Base-by-base conservation (phyloP, 2,113 vertebrate species). In the Rhabdomys dilectus region DNA sequence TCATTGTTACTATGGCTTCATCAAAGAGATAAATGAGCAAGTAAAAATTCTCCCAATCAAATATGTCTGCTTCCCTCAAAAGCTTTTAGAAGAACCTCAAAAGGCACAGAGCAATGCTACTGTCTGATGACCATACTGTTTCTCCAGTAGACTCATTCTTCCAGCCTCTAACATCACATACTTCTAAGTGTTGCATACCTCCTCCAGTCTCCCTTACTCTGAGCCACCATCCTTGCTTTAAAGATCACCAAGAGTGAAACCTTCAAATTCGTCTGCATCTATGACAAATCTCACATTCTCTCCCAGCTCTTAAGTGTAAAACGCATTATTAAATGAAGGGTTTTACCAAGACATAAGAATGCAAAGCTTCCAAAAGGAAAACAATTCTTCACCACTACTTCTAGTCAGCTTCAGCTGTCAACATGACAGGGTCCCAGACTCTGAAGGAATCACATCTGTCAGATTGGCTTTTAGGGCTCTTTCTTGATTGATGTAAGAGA, bases 51-150 rank as follows among this genome's bases (percentile, higher is more conserved):
- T 42, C 19, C 29, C 76, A 88, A 39, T 39, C n/a, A 58, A 58
- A n/a, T 56, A 39, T 58, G 53, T n/a, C 76, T 7, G 9, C 73
- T 97, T 94, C 36, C 42, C 75, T 81, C 80, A n/a, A 77, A 96
- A 94, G 75, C 75, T 90, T 88, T 78, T n/a, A 70, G 60, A 77
- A 8, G 62, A 58, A 62, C 64, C 64, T 80, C 58, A 13, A 64
- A 88, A 62, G n/a, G 13, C 58, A 82, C 21, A 31, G 0, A 72
- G 58, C 10, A 48, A 72, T 45, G 10, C 51, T 24, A 76, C 31
- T 62, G 6, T 39, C 91, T 72, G 29, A 29, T 4, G 60, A 64
- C 77, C 4, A 36, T 31, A 68, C 56, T 10, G 53, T n/a, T 77
- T 88, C 51, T 58, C 58, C 3, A 81, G 12, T 60, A 82, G 51